These are phyloP conservation scores for Thecophora atra DNA, from an alignment of 2,888 invertebrate genomes.

Conservation along the genomic window DNA sequence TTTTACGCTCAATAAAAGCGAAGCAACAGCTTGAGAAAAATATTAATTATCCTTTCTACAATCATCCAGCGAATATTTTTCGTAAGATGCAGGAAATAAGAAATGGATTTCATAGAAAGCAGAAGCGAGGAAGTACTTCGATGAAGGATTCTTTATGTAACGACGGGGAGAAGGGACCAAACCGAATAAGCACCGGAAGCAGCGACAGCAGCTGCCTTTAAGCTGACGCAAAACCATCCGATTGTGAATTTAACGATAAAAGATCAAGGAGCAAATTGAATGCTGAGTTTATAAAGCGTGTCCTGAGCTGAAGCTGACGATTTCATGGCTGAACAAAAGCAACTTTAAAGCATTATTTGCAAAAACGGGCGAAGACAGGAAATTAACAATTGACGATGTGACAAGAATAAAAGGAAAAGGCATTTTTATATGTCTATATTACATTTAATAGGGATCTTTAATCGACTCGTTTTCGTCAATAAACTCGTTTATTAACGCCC, in stretches of 20 bases:
- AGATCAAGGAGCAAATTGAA: not conserved
- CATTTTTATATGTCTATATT: too few species aligned
- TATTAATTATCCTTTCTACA: too few species aligned
- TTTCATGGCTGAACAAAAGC: not conserved
- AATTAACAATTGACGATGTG: too few species aligned
- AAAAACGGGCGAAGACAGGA: not conserved
- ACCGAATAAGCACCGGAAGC: not conserved
- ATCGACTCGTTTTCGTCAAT: too few species aligned
- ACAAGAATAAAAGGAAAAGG: too few species aligned
- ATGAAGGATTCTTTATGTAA: not conserved
- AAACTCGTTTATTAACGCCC: not conserved
- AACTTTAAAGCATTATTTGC: not conserved
- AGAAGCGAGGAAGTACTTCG: not conserved
- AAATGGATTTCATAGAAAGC: too few species aligned
- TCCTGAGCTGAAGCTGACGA: not conserved
- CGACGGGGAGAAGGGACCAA: not conserved
- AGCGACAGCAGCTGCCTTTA: not conserved
- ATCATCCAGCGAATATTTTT: too few species aligned
- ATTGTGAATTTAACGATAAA: conserved; percentile 9
- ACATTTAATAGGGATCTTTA: too few species aligned
- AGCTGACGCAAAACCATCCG: conserved; percentile 8
- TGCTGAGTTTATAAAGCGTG: not conserved
- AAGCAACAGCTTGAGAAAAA: too few species aligned
- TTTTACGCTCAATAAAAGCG: too few species aligned
- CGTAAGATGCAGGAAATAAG: too few species aligned